phyloP scores from a whole-genome alignment of 2,888 invertebrate species.

The Spilarctia lutea region DNA sequence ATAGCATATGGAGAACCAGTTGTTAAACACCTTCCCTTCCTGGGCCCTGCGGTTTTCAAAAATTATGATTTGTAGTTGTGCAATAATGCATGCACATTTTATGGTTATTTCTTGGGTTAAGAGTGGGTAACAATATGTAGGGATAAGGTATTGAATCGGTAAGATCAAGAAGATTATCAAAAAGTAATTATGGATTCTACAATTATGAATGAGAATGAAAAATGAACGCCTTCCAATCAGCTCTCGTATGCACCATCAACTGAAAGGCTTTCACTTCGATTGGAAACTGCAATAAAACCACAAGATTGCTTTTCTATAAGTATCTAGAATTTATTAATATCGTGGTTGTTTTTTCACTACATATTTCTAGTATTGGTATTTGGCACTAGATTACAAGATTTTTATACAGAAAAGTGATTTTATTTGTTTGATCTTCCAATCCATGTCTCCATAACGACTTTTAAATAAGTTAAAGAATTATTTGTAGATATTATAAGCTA shows the following conservation, averaged over 20 bases:
- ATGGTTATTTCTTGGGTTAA: neutral
- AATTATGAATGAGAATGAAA: neutral
- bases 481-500: no score
- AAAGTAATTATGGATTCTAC: neutral
- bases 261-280: no score
- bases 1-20: slow-evolving; percentile 68
- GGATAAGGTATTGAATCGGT: neutral
- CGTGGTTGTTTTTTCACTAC: neutral
- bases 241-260: no score
- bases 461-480: no score
- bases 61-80: slow-evolving; percentile 16
- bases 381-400: no score
- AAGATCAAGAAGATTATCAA: neutral
- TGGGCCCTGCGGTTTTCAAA: slow-evolving; percentile 68
- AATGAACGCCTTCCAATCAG: no score
- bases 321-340: neutral
- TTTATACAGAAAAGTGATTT: no score
- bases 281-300: neutral
- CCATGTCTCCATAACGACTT: no score
- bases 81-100: neutral
- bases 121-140: neutral
- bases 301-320: neutral
- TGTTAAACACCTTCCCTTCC: slow-evolving; percentile 70
- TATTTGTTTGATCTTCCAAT: no score
- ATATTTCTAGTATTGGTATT: neutral